phyloP scores from a whole-genome alignment of 2,113 vertebrate genomes.

The Lucifuga dentata region DNA sequence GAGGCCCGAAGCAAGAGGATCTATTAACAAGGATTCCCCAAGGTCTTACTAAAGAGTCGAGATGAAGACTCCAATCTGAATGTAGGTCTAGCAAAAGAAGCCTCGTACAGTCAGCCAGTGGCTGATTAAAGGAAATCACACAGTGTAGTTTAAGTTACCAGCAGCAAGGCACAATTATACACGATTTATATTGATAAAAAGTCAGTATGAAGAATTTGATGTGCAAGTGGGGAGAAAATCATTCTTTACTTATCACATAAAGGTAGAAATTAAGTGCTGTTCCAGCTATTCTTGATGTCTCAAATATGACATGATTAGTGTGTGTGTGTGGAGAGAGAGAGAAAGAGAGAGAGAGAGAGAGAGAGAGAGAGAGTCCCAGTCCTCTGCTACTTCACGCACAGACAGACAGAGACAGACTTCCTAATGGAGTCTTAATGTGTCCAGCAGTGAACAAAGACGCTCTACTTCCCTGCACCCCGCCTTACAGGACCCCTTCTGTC shows the following conservation, averaged over 20 bases:
- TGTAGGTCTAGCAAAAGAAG: slow-evolving; percentile 47
- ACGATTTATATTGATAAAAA: background rate
- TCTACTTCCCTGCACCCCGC: slow-evolving; percentile 48
- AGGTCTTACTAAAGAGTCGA: slow-evolving; percentile 77
- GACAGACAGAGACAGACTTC: slow-evolving; percentile 65
- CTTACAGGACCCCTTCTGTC: slow-evolving; percentile 67
- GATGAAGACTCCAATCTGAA: slow-evolving; percentile 69
- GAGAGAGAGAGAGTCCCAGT: slow-evolving; percentile 34
- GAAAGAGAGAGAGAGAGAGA: slow-evolving; percentile 10
- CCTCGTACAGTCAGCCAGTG: slow-evolving; percentile 10
- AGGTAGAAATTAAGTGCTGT: background rate
- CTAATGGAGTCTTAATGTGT: slow-evolving; percentile 80
- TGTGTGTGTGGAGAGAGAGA: background rate
- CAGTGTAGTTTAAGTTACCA: background rate
- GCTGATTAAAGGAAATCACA: slow-evolving; percentile 31
- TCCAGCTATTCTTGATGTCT: background rate
- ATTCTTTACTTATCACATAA: background rate
- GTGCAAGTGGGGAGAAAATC: slow-evolving; percentile 1
- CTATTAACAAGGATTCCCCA: slow-evolving; percentile 81
- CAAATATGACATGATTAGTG: background rate
- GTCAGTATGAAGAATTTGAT: slow-evolving; percentile 16
- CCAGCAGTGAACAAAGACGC: slow-evolving; percentile 78
- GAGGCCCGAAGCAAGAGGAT: slow-evolving; percentile 75
- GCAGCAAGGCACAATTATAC: slow-evolving; percentile 12
- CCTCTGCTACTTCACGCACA: slow-evolving; percentile 60